Evolutionary conservation across 1,140 invertebrate species (phyloP), one percentile per base, ranked within the genome.

Genomic region (Drosophila sp.): DNA sequence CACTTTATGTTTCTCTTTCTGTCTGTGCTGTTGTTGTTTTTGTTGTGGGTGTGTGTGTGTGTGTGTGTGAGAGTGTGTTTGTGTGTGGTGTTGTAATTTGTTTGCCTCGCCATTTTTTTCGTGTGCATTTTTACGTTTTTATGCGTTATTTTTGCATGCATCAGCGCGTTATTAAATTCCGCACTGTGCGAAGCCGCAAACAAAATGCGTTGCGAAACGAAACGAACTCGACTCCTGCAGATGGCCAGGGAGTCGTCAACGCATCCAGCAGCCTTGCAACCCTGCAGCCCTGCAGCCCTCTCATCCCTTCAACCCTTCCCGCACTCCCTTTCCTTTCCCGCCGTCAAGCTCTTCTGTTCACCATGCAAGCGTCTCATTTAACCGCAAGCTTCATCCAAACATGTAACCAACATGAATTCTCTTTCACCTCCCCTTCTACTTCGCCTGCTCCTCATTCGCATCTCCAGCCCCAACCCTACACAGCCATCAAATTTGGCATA

Each of bases 121-220:
- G 66, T 80, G 70, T 89, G 84, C 83, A 89, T 70, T 89, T 87
- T 87, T 83, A 76, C 69, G 62, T 89, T 87, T 87, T 83, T 89
- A 80, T 83, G 76, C 80, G 73, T 80, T 89, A 80, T 83, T 89
- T 43, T 80, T 89, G 83, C 83, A 89, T 89, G 84, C 83, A 89
- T 89, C 84, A 89, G 76, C 73, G 80, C 83, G 70, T 89, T 89
- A 89, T 89, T 89, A 89, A 89, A 89, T 89, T 89, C 83, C 83
- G 63, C 46, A 72, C 61, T 71, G 72, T 75, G 67, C 62, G 32
- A 69, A 71, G 45, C 59, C 66, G 51, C 72, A 75, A 64, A 75
- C 72, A 75, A 64, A 67, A 62, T 69, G 54, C 54, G 38, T 21
- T 56, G 21, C 57, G 50, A 61, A 38, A 69, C 48, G 25, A 62